These are phyloP conservation scores for Enteromius fasciolatus DNA, from an alignment of 2,797 vertebrate species.

Conservation along the genomic window DNA sequence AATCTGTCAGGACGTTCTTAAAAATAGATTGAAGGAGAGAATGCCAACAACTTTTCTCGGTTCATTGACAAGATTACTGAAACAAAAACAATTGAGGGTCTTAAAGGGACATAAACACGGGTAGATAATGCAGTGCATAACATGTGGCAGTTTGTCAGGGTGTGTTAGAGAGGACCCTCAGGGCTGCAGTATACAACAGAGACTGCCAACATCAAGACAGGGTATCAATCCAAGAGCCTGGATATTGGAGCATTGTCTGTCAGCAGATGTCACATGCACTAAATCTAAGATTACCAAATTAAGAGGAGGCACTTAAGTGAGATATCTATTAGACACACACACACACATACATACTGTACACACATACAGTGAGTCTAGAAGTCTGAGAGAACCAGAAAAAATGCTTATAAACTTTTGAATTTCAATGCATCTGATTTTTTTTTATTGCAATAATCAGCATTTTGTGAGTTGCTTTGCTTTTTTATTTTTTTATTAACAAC, in stretches of 20 bases:
- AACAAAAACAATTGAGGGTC: slow-evolving; percentile 19
- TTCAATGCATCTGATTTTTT: background rate
- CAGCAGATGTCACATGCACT: slow-evolving; percentile 52
- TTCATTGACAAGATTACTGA: slow-evolving; percentile 30
- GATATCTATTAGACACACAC: slow-evolving; percentile 31
- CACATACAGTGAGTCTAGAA: background rate
- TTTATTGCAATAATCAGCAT: background rate
- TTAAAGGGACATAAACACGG: slow-evolving; percentile 18
- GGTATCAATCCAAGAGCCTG: slow-evolving; percentile 41
- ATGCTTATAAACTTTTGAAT: background rate
- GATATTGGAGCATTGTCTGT: slow-evolving; percentile 48
- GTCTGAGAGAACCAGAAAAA: background rate
- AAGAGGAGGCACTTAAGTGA: slow-evolving; percentile 45
- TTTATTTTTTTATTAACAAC: background rate
- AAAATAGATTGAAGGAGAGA: slow-evolving; percentile 30
- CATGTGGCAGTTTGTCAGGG: slow-evolving; percentile 41
- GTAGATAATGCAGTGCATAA: slow-evolving; percentile 22
- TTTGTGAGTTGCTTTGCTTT: too few relatives aligned
- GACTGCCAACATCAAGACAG: slow-evolving; percentile 41
- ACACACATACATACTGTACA: background rate
- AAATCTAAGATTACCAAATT: slow-evolving; percentile 49
- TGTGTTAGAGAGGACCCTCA: slow-evolving; percentile 33
- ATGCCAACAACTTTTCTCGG: slow-evolving; percentile 12
- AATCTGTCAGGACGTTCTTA: slow-evolving; percentile 4
- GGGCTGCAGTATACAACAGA: slow-evolving; percentile 38